A percentile compares a stretch with the other conserved stretches of the same genome.
phyloP scores from a whole-genome alignment of 2,888 invertebrate genomes.

The Caenorhabditis plicata region DNA sequence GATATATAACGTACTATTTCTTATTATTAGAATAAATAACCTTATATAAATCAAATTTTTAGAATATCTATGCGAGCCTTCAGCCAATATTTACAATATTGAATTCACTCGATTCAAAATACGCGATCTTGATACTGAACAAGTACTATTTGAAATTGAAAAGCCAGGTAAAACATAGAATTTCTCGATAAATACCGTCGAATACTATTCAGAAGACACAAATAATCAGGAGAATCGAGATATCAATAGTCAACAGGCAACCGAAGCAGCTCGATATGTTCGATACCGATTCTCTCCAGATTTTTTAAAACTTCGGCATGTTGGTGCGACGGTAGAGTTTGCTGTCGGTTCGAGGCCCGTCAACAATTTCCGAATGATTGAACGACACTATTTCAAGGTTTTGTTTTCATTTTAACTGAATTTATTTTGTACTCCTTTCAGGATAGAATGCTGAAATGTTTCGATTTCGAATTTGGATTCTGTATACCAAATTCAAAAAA shows the following conservation, averaged over 20 bases:
- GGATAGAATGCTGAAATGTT: slow-evolving; percentile 88
- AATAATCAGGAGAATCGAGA: slow-evolving; percentile 24
- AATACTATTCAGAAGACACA: slow-evolving; percentile 54
- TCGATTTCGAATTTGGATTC: slow-evolving; percentile 99
- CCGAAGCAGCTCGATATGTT: slow-evolving; percentile 91
- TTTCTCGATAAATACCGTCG: slow-evolving; percentile 17
- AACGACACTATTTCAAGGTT: slow-evolving; percentile 80
- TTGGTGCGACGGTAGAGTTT: slow-evolving; percentile 98
- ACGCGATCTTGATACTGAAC: slow-evolving; percentile 83
- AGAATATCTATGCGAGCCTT: slow-evolving; percentile 87
- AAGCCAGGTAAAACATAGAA: slow-evolving; percentile 71
- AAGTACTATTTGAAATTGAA: slow-evolving; percentile 90
- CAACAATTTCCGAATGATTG: slow-evolving; percentile 94
- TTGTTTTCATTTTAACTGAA: background rate
- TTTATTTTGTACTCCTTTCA: slow-evolving; percentile 70
- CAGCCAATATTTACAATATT: slow-evolving; percentile 94
- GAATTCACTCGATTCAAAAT: slow-evolving; percentile 96
- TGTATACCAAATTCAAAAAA: slow-evolving; percentile 96
- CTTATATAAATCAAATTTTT: slow-evolving; percentile 70
- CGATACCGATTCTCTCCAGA: slow-evolving; percentile 97
- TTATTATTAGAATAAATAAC: background rate
- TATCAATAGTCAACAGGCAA: slow-evolving; percentile 45
- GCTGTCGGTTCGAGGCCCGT: slow-evolving; percentile 89
- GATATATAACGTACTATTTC: too few species aligned
- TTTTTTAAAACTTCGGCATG: slow-evolving; percentile 84